These are phyloP conservation scores for Callopanchax toddi DNA, from an alignment of 2,113 vertebrate genomes.

Conservation along the genomic window DNA sequence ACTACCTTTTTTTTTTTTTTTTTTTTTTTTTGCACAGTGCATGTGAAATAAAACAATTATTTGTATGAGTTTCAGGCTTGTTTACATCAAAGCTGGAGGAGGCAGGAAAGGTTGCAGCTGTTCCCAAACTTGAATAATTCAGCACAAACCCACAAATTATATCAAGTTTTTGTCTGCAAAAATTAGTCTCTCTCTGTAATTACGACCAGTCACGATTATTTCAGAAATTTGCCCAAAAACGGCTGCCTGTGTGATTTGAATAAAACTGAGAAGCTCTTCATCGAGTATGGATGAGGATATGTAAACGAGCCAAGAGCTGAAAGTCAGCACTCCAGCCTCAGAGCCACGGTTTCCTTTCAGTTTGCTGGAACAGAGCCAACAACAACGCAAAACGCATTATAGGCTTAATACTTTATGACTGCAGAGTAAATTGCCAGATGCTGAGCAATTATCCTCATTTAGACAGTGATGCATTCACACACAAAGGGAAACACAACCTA, in stretches of 20 bases:
- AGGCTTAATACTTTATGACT: conserved; percentile 36
- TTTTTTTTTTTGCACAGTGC: not conserved
- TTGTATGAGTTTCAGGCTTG: not conserved
- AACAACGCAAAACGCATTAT: conserved; percentile 36
- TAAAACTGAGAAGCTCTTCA: not conserved
- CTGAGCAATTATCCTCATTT: conserved; percentile 47
- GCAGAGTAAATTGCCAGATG: conserved; percentile 51
- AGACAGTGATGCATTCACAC: conserved; percentile 2
- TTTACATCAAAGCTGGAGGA: not conserved
- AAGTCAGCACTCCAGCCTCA: conserved; percentile 29
- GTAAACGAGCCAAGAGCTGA: conserved; percentile 23
- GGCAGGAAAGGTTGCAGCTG: not conserved
- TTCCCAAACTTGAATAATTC: no score
- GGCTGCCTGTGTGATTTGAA: not conserved
- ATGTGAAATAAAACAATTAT: conserved; percentile 1
- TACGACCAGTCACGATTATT: not conserved
- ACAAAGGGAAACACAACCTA: not conserved
- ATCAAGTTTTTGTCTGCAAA: not conserved
- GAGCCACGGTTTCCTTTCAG: not conserved
- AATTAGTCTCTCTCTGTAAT: not conserved
- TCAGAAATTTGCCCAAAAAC: not conserved
- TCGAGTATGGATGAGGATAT: not conserved
- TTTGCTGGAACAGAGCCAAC: conserved; percentile 20
- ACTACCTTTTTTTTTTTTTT: not conserved
- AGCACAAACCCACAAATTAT: not conserved